These are phyloP conservation scores for Pangasius krempfi DNA, from an alignment of 2,797 vertebrate species.

Conservation along the genomic window DNA sequence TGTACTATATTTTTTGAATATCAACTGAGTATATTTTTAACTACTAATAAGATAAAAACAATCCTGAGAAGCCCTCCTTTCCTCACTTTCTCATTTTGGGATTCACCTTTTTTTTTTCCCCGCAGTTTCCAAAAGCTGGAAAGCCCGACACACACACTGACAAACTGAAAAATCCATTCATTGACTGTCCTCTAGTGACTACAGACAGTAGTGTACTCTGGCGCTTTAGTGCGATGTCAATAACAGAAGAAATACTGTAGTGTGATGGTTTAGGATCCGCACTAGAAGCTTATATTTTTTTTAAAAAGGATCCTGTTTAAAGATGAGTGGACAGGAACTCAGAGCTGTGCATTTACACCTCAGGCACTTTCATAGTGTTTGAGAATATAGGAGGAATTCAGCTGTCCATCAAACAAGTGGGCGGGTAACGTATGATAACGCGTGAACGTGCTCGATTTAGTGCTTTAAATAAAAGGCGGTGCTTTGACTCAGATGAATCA, in stretches of 20 bases:
- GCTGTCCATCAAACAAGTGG: neutral
- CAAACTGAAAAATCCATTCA: slow-evolving; percentile 31
- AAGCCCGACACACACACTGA: neutral
- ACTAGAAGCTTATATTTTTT: neutral
- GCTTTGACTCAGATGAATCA: neutral
- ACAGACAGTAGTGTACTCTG: neutral
- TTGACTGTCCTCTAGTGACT: slow-evolving; percentile 72
- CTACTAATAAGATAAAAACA: no score
- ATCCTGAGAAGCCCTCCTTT: no score
- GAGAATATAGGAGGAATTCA: neutral
- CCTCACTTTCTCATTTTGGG: no score
- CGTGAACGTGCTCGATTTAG: neutral
- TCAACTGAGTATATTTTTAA: no score
- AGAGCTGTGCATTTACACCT: neutral
- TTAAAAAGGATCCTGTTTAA: neutral
- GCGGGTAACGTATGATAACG: neutral
- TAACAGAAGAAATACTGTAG: neutral
- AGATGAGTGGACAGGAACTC: neutral
- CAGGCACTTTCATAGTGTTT: neutral
- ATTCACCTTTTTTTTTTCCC: neutral
- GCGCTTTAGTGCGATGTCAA: neutral
- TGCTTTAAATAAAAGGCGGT: neutral
- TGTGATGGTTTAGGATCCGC: neutral
- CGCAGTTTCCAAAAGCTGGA: neutral
- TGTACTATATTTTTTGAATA: no score